A percentile compares a stretch with the other conserved stretches of the same genome.
Evolutionary conservation across 2,888 invertebrate genomes (phyloP).

Genomic region (Holacanthella duospinosa): DNA sequence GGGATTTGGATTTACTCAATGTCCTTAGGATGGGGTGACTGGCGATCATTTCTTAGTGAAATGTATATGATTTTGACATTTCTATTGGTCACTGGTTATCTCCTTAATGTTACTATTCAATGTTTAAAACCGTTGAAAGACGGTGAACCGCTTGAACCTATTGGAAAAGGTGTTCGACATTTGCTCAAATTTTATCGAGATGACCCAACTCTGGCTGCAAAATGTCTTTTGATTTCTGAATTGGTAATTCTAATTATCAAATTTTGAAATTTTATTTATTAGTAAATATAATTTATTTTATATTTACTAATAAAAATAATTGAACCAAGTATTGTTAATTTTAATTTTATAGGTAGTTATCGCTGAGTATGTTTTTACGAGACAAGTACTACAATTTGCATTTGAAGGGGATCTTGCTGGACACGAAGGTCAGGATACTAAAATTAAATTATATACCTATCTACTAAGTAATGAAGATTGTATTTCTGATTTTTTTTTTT

Average conservation of each 20-base stretch:
- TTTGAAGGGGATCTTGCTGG: conserved; percentile 24
- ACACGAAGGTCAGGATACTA: conserved; percentile 2
- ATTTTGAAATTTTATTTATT: too few relatives aligned
- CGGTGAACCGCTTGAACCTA: conserved; percentile 18
- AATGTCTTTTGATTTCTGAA: conserved; percentile 24
- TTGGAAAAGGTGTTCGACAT: conserved; percentile 27
- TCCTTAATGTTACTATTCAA: conserved; percentile 1
- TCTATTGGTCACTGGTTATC: conserved; percentile 1
- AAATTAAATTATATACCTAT: background rate
- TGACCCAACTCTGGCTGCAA: conserved; percentile 23
- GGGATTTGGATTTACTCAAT: background rate
- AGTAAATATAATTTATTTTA: background rate
- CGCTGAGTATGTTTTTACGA: conserved; percentile 9
- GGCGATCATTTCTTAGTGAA: background rate
- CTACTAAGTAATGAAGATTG: background rate
- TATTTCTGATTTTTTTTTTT: background rate
- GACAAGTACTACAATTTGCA: conserved; percentile 9
- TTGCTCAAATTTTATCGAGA: conserved; percentile 27
- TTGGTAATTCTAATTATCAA: conserved; percentile 19
- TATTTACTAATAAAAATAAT: background rate
- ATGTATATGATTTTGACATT: background rate
- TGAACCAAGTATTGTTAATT: background rate
- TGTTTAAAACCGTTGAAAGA: background rate
- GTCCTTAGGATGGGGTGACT: background rate
- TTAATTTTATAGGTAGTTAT: conserved; percentile 7